Evolutionary conservation across 2,888 invertebrate species (phyloP), one percentile per base, ranked within the genome.

Genomic region (Pseudanteris insignis): DNA sequence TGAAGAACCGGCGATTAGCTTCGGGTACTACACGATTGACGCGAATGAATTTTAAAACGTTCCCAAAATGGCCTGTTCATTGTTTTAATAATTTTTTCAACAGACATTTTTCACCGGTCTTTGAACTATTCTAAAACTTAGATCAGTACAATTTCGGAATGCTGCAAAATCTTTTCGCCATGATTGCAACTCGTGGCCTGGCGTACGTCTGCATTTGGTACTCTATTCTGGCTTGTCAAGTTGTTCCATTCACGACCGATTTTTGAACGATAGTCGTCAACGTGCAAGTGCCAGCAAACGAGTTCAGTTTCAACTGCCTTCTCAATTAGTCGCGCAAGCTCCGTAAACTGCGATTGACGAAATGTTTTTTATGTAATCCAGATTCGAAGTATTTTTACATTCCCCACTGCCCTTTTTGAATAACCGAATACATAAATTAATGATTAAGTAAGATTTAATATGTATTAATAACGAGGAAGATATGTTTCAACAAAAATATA

Each of bases 301-400:
- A 33, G 25, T 59, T 63, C 36, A 46, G 41, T 64, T 64, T 61
- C 37, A 41, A 60, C 59, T 64, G 63, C 59, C 63, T 60, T 60
- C 47, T 55, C 47, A 51, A 48, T 54, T 58, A 64, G 59, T 51
- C 36, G 47, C 46, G 48, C 34, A 41, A 51, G 14, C 41, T 26
- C 25, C 28, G 48, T 50, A 43, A 44, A 41, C 50, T 55, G 53
- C 64, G 57, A 60, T 41, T 41, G 57, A 57, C 47, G 50, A 46
- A 44, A 60, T 53, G 36, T 60, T 63, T 64, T 63, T 62, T 57
- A 62, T 57, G 43, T 57, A 43, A 53, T 43, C 53, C 53, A 62
- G 57, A 62, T 57, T 51, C 48, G 51, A 60, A 64, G 43, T 64
- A 64, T 64, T 64, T 64, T 64, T 64, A 64, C 64, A 64, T 64